phyloP scores from a whole-genome alignment of 2,888 invertebrate genomes.

The Nineta flava region DNA sequence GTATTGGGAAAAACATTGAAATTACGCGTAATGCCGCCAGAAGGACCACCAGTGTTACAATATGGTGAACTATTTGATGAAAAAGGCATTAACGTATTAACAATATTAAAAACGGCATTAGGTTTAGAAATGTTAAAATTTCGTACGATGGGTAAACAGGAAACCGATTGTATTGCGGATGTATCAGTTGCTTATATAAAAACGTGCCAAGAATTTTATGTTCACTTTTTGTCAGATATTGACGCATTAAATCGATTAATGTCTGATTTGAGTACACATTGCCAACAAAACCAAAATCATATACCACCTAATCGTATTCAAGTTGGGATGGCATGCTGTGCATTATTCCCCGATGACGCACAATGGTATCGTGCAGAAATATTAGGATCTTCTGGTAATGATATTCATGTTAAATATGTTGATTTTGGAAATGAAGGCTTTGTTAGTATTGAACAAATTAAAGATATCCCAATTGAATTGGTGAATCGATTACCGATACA shows the following conservation, averaged over 20 bases:
- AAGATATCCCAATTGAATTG: conserved; percentile 45
- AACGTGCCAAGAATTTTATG: conserved; percentile 55
- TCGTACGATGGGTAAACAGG: conserved; percentile 21
- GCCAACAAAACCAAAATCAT: conserved; percentile 24
- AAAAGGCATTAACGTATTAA: conserved; percentile 37
- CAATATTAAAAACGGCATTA: conserved; percentile 29
- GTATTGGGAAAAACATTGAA: conserved; percentile 45
- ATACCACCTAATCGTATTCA: conserved; percentile 27
- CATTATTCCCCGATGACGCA: conserved; percentile 60
- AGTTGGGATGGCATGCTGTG: conserved; percentile 53
- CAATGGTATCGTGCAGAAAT: conserved; percentile 87
- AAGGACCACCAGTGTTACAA: conserved; percentile 55
- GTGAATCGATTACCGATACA: conserved; percentile 48
- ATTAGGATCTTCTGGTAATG: conserved; percentile 30
- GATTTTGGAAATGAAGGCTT: conserved; percentile 91
- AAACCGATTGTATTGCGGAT: conserved; percentile 27
- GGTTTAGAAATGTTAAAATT: conserved; percentile 9
- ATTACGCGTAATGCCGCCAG: conserved; percentile 49
- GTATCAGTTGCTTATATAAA: conserved; percentile 48
- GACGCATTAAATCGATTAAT: conserved; percentile 46
- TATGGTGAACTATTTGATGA: conserved; percentile 54
- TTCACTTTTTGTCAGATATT: conserved; percentile 48
- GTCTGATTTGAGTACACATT: conserved; percentile 45
- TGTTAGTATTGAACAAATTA: conserved; percentile 41
- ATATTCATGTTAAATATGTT: conserved; percentile 61